Evolutionary conservation across 2,113 vertebrate species (phyloP).

Genomic region (Nannospalax galili): DNA sequence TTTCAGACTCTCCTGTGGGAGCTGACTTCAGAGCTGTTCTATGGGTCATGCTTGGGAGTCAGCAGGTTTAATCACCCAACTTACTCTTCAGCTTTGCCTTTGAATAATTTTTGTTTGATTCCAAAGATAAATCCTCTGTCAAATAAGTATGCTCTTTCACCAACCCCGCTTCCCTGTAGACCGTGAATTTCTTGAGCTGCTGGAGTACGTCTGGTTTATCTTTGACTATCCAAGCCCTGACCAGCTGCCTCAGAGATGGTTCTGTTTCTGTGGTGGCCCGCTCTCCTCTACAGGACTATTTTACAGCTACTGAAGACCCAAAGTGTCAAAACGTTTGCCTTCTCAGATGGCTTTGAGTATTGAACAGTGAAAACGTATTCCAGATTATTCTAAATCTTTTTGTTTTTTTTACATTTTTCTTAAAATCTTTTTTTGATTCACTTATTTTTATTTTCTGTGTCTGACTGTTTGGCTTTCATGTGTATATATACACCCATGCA

Average conservation of each 20-base stretch:
- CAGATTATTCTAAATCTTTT: neutral
- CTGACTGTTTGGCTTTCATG: no score
- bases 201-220: neutral
- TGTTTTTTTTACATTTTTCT: no score
- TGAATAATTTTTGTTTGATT: conserved; percentile 59
- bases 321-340: neutral
- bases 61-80: conserved; percentile 9
- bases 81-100: conserved; percentile 55
- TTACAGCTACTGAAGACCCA: neutral
- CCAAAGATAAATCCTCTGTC: conserved; percentile 46
- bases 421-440: no score
- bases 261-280: neutral
- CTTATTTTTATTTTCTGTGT: no score
- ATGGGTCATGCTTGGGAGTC: conserved; percentile 27
- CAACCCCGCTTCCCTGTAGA: neutral
- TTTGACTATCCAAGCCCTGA: neutral
- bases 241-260: neutral
- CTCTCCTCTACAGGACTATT: neutral
- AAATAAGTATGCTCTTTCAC: conserved; percentile 2
- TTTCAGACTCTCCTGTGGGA: conserved; percentile 22
- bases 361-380: conserved; percentile 30
- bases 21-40: neutral
- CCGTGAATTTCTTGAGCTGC: neutral
- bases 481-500: no score
- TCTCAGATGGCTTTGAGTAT: neutral